A percentile compares a stretch with the other conserved stretches of the same genome.
phyloP scores from a whole-genome alignment of 2,113 vertebrate genomes.

The Esox niger region DNA sequence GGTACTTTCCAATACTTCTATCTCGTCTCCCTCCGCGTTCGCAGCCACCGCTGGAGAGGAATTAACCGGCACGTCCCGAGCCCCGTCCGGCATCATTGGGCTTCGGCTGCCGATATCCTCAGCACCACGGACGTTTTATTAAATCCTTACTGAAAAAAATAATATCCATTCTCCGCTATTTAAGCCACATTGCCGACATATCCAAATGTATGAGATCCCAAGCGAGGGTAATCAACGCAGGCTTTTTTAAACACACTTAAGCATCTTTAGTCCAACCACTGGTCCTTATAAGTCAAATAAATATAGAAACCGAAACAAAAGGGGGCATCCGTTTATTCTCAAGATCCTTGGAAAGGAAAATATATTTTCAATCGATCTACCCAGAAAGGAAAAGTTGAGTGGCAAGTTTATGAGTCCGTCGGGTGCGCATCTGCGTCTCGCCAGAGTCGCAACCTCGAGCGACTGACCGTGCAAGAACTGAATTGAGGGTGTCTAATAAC shows the following conservation, averaged over 20 bases:
- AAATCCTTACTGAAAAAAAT: constrained; percentile 18
- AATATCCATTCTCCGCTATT: constrained; percentile 12
- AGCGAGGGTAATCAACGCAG: background rate
- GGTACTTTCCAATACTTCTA: constrained; percentile 83
- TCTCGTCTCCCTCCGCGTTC: constrained; percentile 82
- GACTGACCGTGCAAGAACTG: constrained; percentile 8
- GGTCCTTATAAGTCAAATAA: background rate
- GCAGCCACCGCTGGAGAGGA: constrained; percentile 82
- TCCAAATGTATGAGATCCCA: background rate
- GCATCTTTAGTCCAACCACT: background rate
- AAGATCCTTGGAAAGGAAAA: background rate
- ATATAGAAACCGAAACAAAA: background rate
- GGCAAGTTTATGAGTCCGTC: constrained; percentile 2
- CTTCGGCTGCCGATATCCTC: constrained; percentile 39
- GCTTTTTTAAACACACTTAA: background rate
- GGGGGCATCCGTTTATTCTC: background rate
- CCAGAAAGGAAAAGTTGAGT: constrained; percentile 12
- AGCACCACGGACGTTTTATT: constrained; percentile 31
- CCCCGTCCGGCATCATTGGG: constrained; percentile 71
- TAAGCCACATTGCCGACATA: background rate
- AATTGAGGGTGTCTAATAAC: background rate
- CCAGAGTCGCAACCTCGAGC: no score
- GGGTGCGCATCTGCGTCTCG: constrained; percentile 8
- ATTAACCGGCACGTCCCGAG: constrained; percentile 70
- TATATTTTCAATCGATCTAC: background rate